Conservation (phyloP, 2,888 invertebrate species). For the Nomada ruficornis region DNA sequence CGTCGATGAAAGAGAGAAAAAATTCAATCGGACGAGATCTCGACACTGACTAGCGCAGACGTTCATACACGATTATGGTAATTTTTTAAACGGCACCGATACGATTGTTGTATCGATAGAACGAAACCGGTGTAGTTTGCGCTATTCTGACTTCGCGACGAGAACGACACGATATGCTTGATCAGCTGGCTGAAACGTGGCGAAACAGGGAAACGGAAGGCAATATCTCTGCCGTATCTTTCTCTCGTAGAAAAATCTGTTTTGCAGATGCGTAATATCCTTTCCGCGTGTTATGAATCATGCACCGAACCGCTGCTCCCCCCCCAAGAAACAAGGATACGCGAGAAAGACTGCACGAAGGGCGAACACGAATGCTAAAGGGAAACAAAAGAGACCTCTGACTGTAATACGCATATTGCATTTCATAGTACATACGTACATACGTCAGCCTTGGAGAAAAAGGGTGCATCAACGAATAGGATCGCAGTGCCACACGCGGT, state of each 20-base stretch:
- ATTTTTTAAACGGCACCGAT: not conserved
- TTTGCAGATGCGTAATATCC: constrained; percentile 47
- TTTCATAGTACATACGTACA: constrained; percentile 5
- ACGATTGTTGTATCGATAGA: not conserved
- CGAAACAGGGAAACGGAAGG: constrained; percentile 6
- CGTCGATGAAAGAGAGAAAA: constrained; percentile 12
- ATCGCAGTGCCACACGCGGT: constrained; percentile 23
- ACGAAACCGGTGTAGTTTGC: not conserved
- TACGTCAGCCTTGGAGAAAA: constrained; percentile 6
- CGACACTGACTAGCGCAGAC: not conserved
- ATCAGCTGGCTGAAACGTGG: not conserved
- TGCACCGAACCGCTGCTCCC: not conserved
- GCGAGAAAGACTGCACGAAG: not conserved
- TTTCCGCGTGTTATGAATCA: constrained; percentile 37
- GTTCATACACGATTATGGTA: not conserved
- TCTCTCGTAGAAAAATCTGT: constrained; percentile 23
- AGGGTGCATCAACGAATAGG: constrained; percentile 13
- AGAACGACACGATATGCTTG: constrained; percentile 2
- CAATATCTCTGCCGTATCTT: not conserved
- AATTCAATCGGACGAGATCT: not conserved
- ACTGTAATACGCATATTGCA: constrained; percentile 62
- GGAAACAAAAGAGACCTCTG: constrained; percentile 20
- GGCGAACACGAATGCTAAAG: not conserved
- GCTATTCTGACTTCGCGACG: not conserved
- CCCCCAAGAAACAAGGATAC: constrained; percentile 5